Percentiles rank a stretch among this genome's conserved stretches.
phyloP scores from a whole-genome alignment of 2,113 vertebrate species.

The Sus scrofa region T2T-Sscrofa CM000819.6:64840001-64840500 shows the following conservation, averaged over 20 bases:
- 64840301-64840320: not conserved
- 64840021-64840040: not conserved
- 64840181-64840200: not conserved
- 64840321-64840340: not conserved
- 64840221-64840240: not conserved
- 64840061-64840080: not conserved
- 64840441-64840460: too few relatives aligned
- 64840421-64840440: too few relatives aligned
- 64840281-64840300: not conserved
- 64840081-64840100: not conserved
- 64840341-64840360: conserved; percentile 32
- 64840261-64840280: not conserved
- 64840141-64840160: not conserved
- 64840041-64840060: not conserved
- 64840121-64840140: not conserved
- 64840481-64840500: too few relatives aligned
- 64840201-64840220: not conserved
- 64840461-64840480: too few relatives aligned
- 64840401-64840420: too few relatives aligned
- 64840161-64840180: not conserved
- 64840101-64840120: not conserved
- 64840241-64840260: not conserved
- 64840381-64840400: not conserved
- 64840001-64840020: not conserved
- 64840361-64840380: not conserved